phyloP scores from a whole-genome alignment of 2,888 invertebrate species.

The Drosophila yooni region DNA sequence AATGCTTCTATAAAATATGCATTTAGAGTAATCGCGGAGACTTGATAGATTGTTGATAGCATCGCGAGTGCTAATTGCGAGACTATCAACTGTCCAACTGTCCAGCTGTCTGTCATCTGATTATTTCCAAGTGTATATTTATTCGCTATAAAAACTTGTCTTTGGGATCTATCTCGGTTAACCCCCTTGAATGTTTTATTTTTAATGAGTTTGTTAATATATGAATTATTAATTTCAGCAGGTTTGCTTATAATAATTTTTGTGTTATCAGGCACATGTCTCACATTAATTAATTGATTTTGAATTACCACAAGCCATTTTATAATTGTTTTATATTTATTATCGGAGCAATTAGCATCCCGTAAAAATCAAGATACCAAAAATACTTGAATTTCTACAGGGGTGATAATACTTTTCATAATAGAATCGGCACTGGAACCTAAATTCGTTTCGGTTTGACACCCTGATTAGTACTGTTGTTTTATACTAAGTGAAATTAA shows the following conservation, averaged over 20 bases:
- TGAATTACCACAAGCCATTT: neutral
- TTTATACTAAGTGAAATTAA: constrained; percentile 12
- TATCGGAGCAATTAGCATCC: neutral
- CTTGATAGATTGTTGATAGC: constrained; percentile 40
- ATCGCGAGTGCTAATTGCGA: constrained; percentile 34
- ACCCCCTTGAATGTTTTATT: constrained; percentile 1
- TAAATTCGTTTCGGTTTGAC: neutral
- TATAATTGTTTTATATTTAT: constrained; percentile 2
- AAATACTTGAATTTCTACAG: too few relatives aligned
- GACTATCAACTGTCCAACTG: constrained; percentile 20
- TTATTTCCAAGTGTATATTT: neutral
- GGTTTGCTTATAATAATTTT: constrained; percentile 6
- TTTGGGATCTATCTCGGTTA: constrained; percentile 25
- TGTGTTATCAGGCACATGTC: neutral
- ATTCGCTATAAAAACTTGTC: neutral
- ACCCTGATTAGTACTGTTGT: neutral
- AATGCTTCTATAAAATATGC: constrained; percentile 22
- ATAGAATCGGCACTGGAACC: neutral
- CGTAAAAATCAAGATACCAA: neutral
- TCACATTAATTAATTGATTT: constrained; percentile 14
- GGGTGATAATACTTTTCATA: neutral
- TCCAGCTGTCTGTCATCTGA: neutral
- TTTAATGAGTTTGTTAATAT: constrained; percentile 16
- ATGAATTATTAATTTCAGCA: constrained; percentile 20
- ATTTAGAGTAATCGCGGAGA: constrained; percentile 29